Evolutionary conservation across 2,113 vertebrate species (phyloP), one percentile per base, ranked within the genome.

Genomic region (Neolamprologus modestus): DNA sequence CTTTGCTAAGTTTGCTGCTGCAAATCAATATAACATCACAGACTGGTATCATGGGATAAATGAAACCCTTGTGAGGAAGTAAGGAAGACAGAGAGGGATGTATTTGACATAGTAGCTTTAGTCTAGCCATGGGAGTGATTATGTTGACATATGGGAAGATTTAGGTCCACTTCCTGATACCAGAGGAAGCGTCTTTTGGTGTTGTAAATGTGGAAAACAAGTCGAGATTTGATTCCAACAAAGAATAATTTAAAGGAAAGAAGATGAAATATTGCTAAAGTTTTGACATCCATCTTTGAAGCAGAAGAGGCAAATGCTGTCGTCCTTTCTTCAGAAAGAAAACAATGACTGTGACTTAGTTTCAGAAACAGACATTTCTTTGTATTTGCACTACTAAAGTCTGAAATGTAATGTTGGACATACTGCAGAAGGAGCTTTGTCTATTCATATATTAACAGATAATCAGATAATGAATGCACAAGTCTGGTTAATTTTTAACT

Each of bases 11-110:
- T 88, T 87, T 45, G 88, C 33, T 21, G 35, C 81, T 12, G 9
- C 63, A 73, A 79, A 94, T 95, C 94, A 85, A 92, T 94, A 84
- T 4, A 80, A 85, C 93, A 91, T 86, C 54, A 40, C 78, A 54
- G 85, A 81, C 84, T 86, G 88, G 59, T 79, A 83, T 88, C 84
- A 35, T 26, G 40, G 87, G 71, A 28, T 40, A 79, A 91, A 89
- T 82, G 19, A 93, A 85, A 82, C 82, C 57, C 78, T 63, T 83
- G 40, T 85, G 59, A 82, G 57, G 59, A 86, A 80, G 82, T 53
- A 68, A 85, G 78, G 71, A 84, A 92, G 84, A 87, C 84, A 26
- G 81, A 45, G 35, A 19, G 19, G 83, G 52, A 81, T 42, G 83
- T 80, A 24, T 71, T 54, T 87, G 79, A 82, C 3, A 17, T 55